Percentiles rank a stretch among this genome's conserved stretches.
Conservation (phyloP, 2,113 vertebrate species). For the Tragelaphus strepsiceros region DNA sequence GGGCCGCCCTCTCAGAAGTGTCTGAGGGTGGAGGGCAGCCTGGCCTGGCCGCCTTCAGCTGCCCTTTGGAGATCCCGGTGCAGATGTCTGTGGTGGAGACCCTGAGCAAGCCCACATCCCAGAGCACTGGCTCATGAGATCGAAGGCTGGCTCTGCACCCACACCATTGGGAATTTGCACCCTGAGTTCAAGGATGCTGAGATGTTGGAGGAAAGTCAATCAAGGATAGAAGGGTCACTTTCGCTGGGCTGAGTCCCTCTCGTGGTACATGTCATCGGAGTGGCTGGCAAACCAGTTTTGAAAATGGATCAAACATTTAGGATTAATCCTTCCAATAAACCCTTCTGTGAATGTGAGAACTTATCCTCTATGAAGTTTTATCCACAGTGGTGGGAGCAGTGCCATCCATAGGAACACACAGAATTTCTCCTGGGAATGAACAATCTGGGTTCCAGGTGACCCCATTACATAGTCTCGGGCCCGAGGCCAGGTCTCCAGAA, state of each 20-base stretch:
- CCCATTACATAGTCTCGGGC: not conserved
- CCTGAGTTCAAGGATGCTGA: not conserved
- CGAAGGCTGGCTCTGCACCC: not conserved
- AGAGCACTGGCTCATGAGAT: fast-evolving
- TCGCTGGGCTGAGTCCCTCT: not conserved
- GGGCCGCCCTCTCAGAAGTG: not conserved
- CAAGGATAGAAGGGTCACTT: not conserved
- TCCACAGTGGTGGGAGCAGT: too few relatives aligned
- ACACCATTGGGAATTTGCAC: not conserved
- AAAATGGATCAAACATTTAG: not conserved
- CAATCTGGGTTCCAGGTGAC: not conserved
- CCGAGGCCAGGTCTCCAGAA: not conserved
- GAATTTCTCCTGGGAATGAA: not conserved
- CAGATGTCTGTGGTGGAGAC: not conserved
- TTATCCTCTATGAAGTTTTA: not conserved
- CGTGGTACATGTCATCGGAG: not conserved
- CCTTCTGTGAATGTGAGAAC: not conserved
- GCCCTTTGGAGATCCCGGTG: not conserved
- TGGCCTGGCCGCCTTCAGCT: not conserved
- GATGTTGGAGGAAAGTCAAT: not conserved
- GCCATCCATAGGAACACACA: fast-evolving
- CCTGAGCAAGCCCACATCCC: fast-evolving
- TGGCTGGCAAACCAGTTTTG: not conserved
- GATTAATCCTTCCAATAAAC: not conserved
- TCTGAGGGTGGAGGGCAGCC: not conserved